Percentiles rank a stretch among this genome's conserved stretches.
Evolutionary conservation across 2,888 invertebrate species (phyloP).

Genomic region (Anticlea derivata): DNA sequence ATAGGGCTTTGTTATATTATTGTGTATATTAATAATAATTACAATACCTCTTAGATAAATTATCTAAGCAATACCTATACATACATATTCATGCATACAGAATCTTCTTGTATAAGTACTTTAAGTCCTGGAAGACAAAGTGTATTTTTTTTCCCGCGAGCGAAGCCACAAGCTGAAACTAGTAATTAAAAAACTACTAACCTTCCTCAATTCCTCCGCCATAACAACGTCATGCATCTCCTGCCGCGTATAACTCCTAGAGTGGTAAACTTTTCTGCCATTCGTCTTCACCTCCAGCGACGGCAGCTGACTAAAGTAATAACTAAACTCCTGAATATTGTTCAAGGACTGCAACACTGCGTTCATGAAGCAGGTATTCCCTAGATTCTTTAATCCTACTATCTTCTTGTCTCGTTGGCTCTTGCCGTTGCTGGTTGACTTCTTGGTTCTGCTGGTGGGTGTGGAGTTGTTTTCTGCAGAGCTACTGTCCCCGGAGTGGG

Average conservation of each 20-base stretch:
- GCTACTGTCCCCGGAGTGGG: conserved; percentile 82
- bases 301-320: conserved; percentile 91
- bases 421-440: conserved; percentile 71
- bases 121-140: too few relatives aligned
- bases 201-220: conserved; percentile 91
- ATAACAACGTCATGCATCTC: conserved; percentile 88
- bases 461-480: conserved; percentile 75
- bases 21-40: too few relatives aligned
- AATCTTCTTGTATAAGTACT: too few relatives aligned
- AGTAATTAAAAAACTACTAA: too few relatives aligned
- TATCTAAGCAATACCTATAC: too few relatives aligned
- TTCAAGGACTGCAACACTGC: conserved; percentile 92
- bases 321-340: conserved; percentile 92
- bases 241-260: conserved; percentile 85
- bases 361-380: conserved; percentile 95
- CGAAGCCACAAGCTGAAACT: too few relatives aligned
- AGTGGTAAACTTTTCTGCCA: conserved; percentile 85
- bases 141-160: too few relatives aligned
- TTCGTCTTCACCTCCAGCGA: conserved; percentile 86
- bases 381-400: conserved; percentile 90
- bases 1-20: too few relatives aligned
- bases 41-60: too few relatives aligned
- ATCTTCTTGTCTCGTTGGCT: conserved; percentile 85
- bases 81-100: too few relatives aligned
- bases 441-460: conserved; percentile 59